Base-by-base conservation (phyloP, 2,797 vertebrate species). In the Trematomus bernacchii region DNA sequence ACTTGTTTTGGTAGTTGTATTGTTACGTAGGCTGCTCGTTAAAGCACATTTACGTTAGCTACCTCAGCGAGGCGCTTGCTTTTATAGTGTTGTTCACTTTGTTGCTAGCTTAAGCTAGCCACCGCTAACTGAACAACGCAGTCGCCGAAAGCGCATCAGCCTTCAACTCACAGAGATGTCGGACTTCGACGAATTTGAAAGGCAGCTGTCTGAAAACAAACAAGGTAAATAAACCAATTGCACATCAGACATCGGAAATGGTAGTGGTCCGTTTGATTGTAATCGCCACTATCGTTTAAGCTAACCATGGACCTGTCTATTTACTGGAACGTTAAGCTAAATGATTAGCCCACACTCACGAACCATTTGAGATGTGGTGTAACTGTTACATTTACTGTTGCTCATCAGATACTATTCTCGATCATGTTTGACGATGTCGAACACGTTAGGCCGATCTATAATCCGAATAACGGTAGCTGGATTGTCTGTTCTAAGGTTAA, bases 151-250 rank as follows among this genome's bases (percentile, higher is more conserved):
- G 83, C 67, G 66, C 61, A 75, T 59, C 30, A 76, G 77, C 66
- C 75, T 58, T 51, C 76, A 46, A 59, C 51, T 11, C 61, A 53
- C 79, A 71, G 93, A 89, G 85, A 97, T 97, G 97, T 97, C 96
- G 86, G 96, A 97, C 89, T 97, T 97, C 92, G 97, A 97, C 91
- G 97, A 97, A 91, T 97, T 97, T 74, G 96, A 97, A 89, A 95
- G 96, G 83, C 96, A 97, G 86, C 94, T 97, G 42, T 97, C 96
- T 66, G 96, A 97, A 91, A 97, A 97, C 85, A 97, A 97, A 70
- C 96, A 97, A 95, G 96, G 96, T 96, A 91, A 89, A 47, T n/a
- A 0, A 40, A 19, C 6, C 4, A 2, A 0, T 1, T 47, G 0
- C n/a, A 44, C 4, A 1, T 2, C 0, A 0, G 2, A 2, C 4